Evolutionary conservation across 1,140 invertebrate genomes (phyloP).

Genomic region (Lordiphosa collinella): DNA sequence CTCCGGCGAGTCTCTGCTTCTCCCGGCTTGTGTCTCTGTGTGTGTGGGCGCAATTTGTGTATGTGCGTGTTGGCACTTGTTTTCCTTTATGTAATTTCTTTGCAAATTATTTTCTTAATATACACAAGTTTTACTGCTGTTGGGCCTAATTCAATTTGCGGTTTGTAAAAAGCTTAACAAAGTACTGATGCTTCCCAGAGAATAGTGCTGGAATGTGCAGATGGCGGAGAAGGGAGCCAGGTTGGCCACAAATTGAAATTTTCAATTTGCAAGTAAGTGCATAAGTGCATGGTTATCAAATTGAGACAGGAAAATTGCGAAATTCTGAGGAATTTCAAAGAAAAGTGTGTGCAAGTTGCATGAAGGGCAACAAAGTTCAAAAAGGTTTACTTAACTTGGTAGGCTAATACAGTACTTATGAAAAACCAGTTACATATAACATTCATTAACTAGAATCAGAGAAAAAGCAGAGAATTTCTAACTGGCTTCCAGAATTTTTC

Average conservation of each 20-base stretch:
- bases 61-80: conserved; percentile 54
- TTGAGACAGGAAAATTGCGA: conserved; percentile 16
- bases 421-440: too few species aligned
- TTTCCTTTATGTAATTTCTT: conserved; percentile 74
- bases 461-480: too few species aligned
- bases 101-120: conserved; percentile 64
- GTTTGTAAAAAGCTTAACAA: conserved; percentile 33
- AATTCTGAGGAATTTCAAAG: conserved; percentile 8
- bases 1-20: conserved; percentile 23
- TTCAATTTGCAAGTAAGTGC: conserved; percentile 18
- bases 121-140: conserved; percentile 27
- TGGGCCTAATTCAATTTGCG: conserved; percentile 66
- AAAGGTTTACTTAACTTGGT: too few species aligned
- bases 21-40: conserved; percentile 16
- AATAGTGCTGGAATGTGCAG: conserved; percentile 20
- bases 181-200: conserved; percentile 33
- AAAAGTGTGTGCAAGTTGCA: too few species aligned
- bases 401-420: too few species aligned
- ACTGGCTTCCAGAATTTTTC: too few species aligned
- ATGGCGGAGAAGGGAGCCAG: conserved; percentile 12
- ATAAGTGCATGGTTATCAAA: conserved; percentile 29
- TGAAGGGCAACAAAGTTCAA: too few species aligned
- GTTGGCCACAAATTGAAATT: conserved; percentile 50
- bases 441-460: too few species aligned
- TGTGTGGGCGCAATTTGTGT: conserved; percentile 6